Conservation (phyloP, 2,113 vertebrate genomes). For the Myotis yumanensis region DNA sequence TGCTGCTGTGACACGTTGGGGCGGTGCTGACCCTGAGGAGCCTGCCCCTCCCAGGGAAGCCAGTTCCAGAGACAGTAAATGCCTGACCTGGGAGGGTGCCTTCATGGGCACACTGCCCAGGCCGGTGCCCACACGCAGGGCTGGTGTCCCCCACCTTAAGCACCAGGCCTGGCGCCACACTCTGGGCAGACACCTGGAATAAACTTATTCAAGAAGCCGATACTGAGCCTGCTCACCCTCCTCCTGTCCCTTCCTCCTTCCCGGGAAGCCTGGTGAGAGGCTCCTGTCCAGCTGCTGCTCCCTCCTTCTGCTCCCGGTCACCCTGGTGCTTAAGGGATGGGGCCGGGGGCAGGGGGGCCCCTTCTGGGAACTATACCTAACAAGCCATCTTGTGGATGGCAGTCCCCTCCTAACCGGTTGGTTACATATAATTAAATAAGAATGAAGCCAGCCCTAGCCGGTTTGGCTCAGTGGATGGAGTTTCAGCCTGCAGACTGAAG, state of each 20-base stretch:
- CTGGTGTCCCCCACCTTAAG: neutral
- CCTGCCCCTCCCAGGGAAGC: neutral
- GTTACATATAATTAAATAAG: neutral
- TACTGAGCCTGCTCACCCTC: neutral
- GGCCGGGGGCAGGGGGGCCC: too few species aligned
- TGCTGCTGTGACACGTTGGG: neutral
- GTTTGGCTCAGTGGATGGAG: too few species aligned
- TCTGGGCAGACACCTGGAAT: neutral
- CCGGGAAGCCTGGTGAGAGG: neutral
- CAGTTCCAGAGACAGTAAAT: neutral
- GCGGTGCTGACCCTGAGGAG: neutral
- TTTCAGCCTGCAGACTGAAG: too few species aligned
- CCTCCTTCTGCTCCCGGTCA: neutral
- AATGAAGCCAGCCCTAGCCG: too few species aligned
- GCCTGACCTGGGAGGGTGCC: neutral
- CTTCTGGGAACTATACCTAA: neutral
- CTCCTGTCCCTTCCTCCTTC: neutral
- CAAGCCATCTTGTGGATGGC: neutral
- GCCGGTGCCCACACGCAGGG: neutral
- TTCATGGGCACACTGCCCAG: rapidly evolving
- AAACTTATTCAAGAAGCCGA: neutral
- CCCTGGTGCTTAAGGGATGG: neutral
- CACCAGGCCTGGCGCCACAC: neutral
- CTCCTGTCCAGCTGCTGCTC: neutral
- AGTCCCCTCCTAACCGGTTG: neutral